Conservation (phyloP, 2,888 invertebrate species). For the Caenorhabditis doughertyi region DNA sequence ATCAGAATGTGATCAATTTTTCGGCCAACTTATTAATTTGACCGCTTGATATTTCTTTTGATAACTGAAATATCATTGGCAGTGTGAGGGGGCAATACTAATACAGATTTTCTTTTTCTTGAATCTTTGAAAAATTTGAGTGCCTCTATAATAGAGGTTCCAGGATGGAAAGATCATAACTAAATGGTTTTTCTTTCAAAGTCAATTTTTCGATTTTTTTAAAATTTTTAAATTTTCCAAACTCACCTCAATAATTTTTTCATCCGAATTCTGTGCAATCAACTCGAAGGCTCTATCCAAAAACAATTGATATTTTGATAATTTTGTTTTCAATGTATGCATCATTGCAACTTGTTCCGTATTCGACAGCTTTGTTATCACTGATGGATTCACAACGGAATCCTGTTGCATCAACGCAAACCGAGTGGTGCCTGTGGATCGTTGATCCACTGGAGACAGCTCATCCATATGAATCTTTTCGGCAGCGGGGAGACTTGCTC, state of each 20-base stretch:
- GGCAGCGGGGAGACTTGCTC: conserved; percentile 63
- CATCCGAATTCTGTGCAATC: conserved; percentile 72
- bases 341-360: conserved; percentile 82
- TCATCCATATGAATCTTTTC: conserved; percentile 75
- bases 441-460: conserved; percentile 76
- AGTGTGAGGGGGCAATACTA: too few relatives aligned
- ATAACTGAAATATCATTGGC: too few relatives aligned
- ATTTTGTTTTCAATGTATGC: conserved; percentile 82
- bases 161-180: too few relatives aligned
- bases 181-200: too few relatives aligned
- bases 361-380: conserved; percentile 81
- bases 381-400: conserved; percentile 71
- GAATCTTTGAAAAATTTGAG: too few relatives aligned
- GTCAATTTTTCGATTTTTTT: background rate
- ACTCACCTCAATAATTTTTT: conserved; percentile 78
- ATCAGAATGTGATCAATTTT: too few relatives aligned
- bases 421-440: conserved; percentile 56
- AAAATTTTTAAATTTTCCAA: background rate
- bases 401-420: conserved; percentile 72
- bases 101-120: too few relatives aligned
- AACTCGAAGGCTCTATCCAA: conserved; percentile 80
- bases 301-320: conserved; percentile 81
- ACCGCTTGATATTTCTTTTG: too few relatives aligned
- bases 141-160: too few relatives aligned
- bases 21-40: too few relatives aligned